Percentiles rank a stretch among this genome's conserved stretches.
These are phyloP conservation scores for Tromatobia lineatoria DNA, from an alignment of 2,888 invertebrate genomes.

Conservation along the genomic window DNA sequence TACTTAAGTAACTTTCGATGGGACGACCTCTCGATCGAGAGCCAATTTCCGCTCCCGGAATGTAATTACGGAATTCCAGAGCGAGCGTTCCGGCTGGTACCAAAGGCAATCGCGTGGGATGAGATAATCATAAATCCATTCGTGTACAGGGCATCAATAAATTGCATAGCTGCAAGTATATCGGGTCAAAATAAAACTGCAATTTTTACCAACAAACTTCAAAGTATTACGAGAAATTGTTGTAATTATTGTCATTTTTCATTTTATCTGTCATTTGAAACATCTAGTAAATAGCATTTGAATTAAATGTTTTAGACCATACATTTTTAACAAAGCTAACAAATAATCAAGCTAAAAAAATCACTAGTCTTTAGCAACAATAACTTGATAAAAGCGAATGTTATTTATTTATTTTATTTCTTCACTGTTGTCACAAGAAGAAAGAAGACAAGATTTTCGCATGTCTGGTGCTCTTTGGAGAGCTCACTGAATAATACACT, in stretches of 20 bases:
- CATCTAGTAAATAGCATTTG: too few species aligned
- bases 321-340: too few species aligned
- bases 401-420: too few species aligned
- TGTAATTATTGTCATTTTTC: neutral
- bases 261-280: neutral
- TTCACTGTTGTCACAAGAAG: too few species aligned
- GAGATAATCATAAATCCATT: constrained; percentile 58
- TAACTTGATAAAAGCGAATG: too few species aligned
- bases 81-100: constrained; percentile 33
- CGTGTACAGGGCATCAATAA: constrained; percentile 25
- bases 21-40: constrained; percentile 52
- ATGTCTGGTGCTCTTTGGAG: too few species aligned
- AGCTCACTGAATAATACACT: too few species aligned
- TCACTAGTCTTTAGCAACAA: too few species aligned
- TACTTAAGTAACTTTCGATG: constrained; percentile 51
- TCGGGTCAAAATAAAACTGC: neutral
- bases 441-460: too few species aligned
- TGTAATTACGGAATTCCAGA: constrained; percentile 67
- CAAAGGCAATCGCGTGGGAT: constrained; percentile 49
- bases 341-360: too few species aligned
- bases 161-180: neutral
- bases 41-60: constrained; percentile 63
- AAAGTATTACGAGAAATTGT: neutral
- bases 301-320: too few species aligned
- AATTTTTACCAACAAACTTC: constrained; percentile 2